Conservation (phyloP, 1,140 invertebrate genomes). For the Pomacea maculata region DNA sequence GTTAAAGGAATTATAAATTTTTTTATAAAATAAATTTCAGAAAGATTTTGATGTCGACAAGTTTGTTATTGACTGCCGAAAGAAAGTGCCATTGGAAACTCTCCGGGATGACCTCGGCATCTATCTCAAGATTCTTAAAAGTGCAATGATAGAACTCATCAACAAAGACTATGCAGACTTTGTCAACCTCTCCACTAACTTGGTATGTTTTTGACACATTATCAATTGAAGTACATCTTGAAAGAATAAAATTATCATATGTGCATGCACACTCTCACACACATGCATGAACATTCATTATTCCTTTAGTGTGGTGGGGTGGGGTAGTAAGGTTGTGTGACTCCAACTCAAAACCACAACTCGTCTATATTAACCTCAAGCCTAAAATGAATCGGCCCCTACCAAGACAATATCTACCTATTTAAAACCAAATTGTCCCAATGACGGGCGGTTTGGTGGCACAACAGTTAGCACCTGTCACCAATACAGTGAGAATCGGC, state of each 20-base stretch:
- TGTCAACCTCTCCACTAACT: constrained; percentile 92
- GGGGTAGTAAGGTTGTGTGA: too few relatives aligned
- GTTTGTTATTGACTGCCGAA: constrained; percentile 87
- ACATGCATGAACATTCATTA: not conserved
- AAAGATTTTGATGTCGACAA: constrained; percentile 88
- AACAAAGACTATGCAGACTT: constrained; percentile 98
- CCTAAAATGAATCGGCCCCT: too few relatives aligned
- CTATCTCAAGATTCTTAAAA: constrained; percentile 88
- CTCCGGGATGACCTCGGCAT: constrained; percentile 89
- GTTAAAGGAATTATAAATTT: not conserved
- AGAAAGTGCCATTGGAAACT: constrained; percentile 82
- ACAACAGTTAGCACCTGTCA: too few relatives aligned
- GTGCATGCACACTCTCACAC: not conserved
- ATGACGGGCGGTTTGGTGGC: too few relatives aligned
- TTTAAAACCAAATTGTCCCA: not conserved
- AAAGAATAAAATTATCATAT: not conserved
- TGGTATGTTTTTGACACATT: constrained; percentile 68
- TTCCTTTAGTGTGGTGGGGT: not conserved
- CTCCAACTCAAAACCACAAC: too few relatives aligned
- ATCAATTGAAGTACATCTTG: not conserved
- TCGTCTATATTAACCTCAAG: too few relatives aligned
- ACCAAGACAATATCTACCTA: too few relatives aligned
- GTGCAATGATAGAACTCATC: constrained; percentile 95
- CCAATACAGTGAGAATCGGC: too few relatives aligned
- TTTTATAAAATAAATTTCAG: constrained; percentile 64